phyloP scores from a whole-genome alignment of 2,888 invertebrate genomes.

The Eilema griseolum region DNA sequence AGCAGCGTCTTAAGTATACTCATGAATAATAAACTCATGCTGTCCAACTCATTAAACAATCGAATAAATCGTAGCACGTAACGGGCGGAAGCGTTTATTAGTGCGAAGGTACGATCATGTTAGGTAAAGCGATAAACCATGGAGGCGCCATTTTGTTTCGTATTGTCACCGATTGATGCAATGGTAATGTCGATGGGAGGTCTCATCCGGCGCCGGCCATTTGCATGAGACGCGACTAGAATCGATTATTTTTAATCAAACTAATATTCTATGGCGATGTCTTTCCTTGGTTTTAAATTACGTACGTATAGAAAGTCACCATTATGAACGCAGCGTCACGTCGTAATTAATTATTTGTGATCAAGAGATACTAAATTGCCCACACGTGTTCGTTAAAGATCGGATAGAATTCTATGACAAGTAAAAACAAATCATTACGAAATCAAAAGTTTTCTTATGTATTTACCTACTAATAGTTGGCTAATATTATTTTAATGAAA shows the following conservation, averaged over 20 bases:
- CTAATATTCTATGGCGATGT: slow-evolving; percentile 49
- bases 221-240: slow-evolving; percentile 81
- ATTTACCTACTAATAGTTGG: neutral
- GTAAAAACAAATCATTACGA: neutral
- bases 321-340: slow-evolving; percentile 21
- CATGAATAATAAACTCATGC: slow-evolving; percentile 6
- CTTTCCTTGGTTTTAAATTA: slow-evolving; percentile 47
- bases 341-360: slow-evolving; percentile 24
- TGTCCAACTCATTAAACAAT: slow-evolving; percentile 46
- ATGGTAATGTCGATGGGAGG: slow-evolving; percentile 79
- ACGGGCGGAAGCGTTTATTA: slow-evolving; percentile 70
- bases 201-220: slow-evolving; percentile 85
- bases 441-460: neutral
- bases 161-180: slow-evolving; percentile 74
- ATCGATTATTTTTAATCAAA: slow-evolving; percentile 71
- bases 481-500: neutral
- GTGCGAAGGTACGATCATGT: slow-evolving; percentile 65
- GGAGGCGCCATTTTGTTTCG: slow-evolving; percentile 83
- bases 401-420: neutral
- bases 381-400: slow-evolving; percentile 7
- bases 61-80: slow-evolving; percentile 72
- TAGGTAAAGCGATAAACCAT: slow-evolving; percentile 71
- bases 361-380: slow-evolving; percentile 23
- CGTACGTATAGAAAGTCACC: slow-evolving; percentile 35
- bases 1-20: neutral